phyloP scores from a whole-genome alignment of 2,797 vertebrate genomes.

The Furcifer pardalis region DNA sequence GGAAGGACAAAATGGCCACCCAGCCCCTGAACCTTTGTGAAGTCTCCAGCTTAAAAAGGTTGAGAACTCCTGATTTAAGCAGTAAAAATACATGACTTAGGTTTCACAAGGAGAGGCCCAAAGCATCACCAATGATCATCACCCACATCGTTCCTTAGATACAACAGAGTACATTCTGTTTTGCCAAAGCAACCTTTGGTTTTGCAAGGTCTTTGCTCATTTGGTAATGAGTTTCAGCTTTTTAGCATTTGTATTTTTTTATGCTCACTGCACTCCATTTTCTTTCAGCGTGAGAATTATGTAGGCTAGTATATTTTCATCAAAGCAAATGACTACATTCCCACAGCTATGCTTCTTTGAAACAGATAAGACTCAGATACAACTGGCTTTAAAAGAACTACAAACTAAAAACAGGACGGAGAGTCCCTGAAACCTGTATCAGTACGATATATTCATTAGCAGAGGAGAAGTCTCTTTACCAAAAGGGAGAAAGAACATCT shows the following conservation, averaged over 20 bases:
- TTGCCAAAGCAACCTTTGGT: slow-evolving; percentile 22
- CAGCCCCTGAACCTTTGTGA: too few relatives aligned
- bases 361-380: slow-evolving; percentile 16
- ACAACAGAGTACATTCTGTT: neutral
- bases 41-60: too few relatives aligned
- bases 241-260: slow-evolving; percentile 15
- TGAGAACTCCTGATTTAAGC: too few relatives aligned
- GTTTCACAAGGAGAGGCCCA: neutral
- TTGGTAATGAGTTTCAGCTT: neutral
- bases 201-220: slow-evolving; percentile 6
- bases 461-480: slow-evolving; percentile 5
- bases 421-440: slow-evolving; percentile 8
- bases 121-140: neutral
- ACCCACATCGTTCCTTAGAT: neutral
- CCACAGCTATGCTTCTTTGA: slow-evolving; percentile 27
- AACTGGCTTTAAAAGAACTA: slow-evolving; percentile 27
- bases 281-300: slow-evolving; percentile 15
- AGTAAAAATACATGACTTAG: neutral
- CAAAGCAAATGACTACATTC: slow-evolving; percentile 13
- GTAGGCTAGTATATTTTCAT: slow-evolving; percentile 5
- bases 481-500: slow-evolving; percentile 46
- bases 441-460: slow-evolving; percentile 21
- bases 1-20: too few relatives aligned
- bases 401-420: neutral
- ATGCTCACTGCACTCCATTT: slow-evolving; percentile 5